Percentiles rank a stretch among this genome's conserved stretches.
Evolutionary conservation across 1,140 invertebrate genomes (phyloP).

Genomic region (Sminthurides bifidus): DNA sequence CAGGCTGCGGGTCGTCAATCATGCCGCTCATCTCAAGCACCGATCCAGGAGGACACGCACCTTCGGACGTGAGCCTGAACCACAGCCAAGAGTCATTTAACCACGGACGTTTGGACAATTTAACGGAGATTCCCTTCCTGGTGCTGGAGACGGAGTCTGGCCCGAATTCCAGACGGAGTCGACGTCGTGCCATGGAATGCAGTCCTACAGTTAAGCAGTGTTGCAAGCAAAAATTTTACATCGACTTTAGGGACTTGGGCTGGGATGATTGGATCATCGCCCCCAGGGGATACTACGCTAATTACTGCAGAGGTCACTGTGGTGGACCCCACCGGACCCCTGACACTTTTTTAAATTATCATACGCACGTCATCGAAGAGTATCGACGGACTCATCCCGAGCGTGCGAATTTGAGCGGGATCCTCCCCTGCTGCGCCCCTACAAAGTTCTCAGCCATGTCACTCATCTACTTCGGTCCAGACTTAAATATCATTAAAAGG

Average conservation of each 20-base stretch:
- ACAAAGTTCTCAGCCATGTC: slow-evolving; percentile 84
- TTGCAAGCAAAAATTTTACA: slow-evolving; percentile 81
- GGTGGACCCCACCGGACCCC: slow-evolving; percentile 57
- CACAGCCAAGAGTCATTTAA: neutral
- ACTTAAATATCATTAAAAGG: slow-evolving; percentile 81
- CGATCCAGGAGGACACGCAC: neutral
- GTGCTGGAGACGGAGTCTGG: slow-evolving; percentile 64
- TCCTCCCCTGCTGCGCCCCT: slow-evolving; percentile 85
- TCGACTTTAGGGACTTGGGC: slow-evolving; percentile 75
- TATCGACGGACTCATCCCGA: slow-evolving; percentile 59
- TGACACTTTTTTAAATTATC: slow-evolving; percentile 71
- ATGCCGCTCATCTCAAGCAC: slow-evolving; percentile 40
- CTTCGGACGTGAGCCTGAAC: neutral
- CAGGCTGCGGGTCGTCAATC: slow-evolving; percentile 55
- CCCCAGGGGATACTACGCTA: slow-evolving; percentile 62
- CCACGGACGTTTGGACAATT: slow-evolving; percentile 15
- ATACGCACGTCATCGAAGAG: slow-evolving; percentile 80
- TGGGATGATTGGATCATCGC: slow-evolving; percentile 90
- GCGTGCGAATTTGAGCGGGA: slow-evolving; percentile 45
- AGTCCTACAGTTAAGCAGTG: slow-evolving; percentile 61
- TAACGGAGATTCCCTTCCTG: slow-evolving; percentile 46
- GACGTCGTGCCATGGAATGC: slow-evolving; percentile 69
- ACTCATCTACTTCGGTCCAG: slow-evolving; percentile 82
- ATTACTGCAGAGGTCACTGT: slow-evolving; percentile 84
- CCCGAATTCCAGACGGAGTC: slow-evolving; percentile 44